phyloP scores from a whole-genome alignment of 1,140 invertebrate genomes.

The Eupristina koningsbergeri region DNA sequence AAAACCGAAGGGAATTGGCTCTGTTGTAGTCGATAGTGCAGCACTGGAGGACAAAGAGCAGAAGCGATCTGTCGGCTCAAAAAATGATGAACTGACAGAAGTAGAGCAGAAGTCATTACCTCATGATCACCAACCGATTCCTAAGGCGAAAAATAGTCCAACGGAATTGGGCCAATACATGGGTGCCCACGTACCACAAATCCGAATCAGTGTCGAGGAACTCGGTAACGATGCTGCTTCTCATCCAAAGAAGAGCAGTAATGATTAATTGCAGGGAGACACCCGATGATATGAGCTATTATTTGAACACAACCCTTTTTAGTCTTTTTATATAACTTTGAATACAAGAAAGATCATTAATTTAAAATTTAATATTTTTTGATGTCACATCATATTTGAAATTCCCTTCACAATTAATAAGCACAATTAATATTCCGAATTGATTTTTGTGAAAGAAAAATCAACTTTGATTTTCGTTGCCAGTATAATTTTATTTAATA shows the following conservation, averaged over 20 bases:
- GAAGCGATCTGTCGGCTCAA: slow-evolving; percentile 20
- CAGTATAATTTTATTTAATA: not conserved
- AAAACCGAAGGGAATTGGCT: not conserved
- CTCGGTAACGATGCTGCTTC: not conserved
- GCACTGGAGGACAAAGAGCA: not conserved
- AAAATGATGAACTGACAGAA: slow-evolving; percentile 57
- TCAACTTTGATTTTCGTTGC: not conserved
- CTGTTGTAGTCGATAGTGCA: not conserved
- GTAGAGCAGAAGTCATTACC: slow-evolving; percentile 56
- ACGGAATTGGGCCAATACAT: slow-evolving; percentile 45
- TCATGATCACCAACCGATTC: slow-evolving; percentile 47
- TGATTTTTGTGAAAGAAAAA: not conserved
- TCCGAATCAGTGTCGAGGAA: not conserved
- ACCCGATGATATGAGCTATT: not conserved
- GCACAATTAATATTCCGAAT: not conserved
- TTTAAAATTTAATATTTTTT: not conserved
- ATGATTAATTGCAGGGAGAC: not conserved
- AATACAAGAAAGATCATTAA: not conserved
- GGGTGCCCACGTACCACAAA: not conserved
- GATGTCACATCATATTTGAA: not conserved
- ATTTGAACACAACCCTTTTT: too few relatives aligned
- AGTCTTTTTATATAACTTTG: too few relatives aligned
- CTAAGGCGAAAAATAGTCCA: slow-evolving; percentile 37
- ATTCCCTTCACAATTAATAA: not conserved
- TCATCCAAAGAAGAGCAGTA: not conserved